These are phyloP conservation scores for Myotis vivesi DNA, from an alignment of 2,797 vertebrate species.

Conservation along the genomic window DNA sequence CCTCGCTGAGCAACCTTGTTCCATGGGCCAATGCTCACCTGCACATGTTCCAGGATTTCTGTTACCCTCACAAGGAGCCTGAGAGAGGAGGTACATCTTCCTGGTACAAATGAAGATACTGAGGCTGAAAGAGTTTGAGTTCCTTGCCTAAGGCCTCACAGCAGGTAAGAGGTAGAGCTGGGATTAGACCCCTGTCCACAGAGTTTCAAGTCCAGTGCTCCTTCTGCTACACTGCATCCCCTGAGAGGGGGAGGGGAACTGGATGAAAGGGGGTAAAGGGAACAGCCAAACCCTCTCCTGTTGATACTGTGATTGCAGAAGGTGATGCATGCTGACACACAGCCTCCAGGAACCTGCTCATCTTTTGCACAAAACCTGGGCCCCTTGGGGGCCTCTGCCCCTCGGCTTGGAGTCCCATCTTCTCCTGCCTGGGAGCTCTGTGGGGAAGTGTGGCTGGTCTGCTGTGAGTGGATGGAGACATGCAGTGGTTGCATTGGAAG, in stretches of 20 bases:
- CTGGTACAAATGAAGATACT: not conserved
- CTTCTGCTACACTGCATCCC: not conserved
- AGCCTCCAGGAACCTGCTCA: not conserved
- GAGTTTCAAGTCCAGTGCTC: not conserved
- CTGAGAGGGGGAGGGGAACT: not conserved
- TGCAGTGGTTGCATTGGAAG: not conserved
- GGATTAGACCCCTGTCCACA: not conserved
- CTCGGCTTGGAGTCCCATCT: not conserved
- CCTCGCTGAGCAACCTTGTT: not conserved
- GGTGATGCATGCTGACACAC: not conserved
- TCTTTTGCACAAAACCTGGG: no score
- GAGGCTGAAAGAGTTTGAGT: not conserved
- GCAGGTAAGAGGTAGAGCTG: not conserved
- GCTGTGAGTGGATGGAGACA: not conserved
- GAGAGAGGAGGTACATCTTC: not conserved
- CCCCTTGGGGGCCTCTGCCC: not conserved
- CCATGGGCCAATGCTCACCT: not conserved
- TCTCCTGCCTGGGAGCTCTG: not conserved
- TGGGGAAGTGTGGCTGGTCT: no score
- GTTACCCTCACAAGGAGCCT: not conserved
- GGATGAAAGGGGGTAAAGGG: not conserved
- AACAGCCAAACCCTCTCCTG: rapidly evolving
- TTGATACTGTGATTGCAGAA: not conserved
- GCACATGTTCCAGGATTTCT: not conserved
- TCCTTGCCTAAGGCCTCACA: not conserved